Percentiles rank a stretch among this genome's conserved stretches.
These are phyloP conservation scores for Galagoides demidoff DNA, from an alignment of 2,797 vertebrate species.

Conservation along the genomic window DNA sequence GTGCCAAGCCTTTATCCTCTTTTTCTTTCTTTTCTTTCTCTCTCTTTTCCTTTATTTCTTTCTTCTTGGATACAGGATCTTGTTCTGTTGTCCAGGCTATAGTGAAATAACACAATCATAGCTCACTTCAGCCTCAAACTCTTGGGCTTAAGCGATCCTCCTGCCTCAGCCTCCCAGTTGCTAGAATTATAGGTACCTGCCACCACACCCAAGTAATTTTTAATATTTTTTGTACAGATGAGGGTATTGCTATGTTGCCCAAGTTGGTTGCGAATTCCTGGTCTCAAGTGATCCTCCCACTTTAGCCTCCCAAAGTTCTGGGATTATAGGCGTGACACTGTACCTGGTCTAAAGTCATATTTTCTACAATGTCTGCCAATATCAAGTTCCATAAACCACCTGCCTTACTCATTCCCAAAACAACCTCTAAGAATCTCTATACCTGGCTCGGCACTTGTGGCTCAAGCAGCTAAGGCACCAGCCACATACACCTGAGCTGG, in stretches of 20 bases:
- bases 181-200: neutral
- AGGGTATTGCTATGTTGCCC: neutral
- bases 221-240: neutral
- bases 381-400: neutral
- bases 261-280: neutral
- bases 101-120: neutral
- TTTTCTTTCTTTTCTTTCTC: neutral
- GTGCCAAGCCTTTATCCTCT: too few relatives aligned
- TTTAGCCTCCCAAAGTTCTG: neutral
- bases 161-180: neutral
- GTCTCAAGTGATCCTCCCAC: neutral
- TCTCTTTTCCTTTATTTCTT: neutral
- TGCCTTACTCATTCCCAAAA: neutral
- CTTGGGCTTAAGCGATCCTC: neutral
- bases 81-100: neutral
- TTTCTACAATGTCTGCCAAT: neutral
- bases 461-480: too few relatives aligned
- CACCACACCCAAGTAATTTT: neutral
- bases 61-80: neutral
- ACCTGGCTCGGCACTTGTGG: too few relatives aligned
- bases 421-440: neutral
- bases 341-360: neutral
- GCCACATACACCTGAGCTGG: too few relatives aligned
- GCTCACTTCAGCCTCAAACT: neutral
- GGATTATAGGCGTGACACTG: neutral